phyloP scores from a whole-genome alignment of 2,797 vertebrate genomes.

The Melanotaenia maccullochi region DNA sequence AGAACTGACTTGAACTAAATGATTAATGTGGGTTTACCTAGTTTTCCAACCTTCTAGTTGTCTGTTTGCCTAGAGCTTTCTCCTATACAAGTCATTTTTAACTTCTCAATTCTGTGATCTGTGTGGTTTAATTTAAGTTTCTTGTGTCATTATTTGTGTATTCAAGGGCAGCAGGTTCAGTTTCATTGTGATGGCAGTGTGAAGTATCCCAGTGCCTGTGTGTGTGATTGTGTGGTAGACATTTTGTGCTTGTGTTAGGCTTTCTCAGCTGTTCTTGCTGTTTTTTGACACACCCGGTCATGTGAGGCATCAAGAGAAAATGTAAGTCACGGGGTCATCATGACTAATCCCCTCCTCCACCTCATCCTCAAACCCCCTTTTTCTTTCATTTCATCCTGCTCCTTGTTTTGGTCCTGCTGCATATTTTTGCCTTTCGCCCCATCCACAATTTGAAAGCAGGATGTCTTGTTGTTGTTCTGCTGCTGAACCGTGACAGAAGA shows the following conservation, averaged over 20 bases:
- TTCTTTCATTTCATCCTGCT: constrained; percentile 12
- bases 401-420: not conserved
- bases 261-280: constrained; percentile 71
- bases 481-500: constrained; percentile 10
- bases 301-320: constrained; percentile 72
- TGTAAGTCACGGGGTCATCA: constrained; percentile 73
- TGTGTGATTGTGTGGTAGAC: not conserved
- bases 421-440: constrained; percentile 4
- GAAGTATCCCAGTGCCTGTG: constrained; percentile 21
- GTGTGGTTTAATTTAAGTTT: constrained; percentile 19
- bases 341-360: constrained; percentile 60
- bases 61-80: constrained; percentile 1
- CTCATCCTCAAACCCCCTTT: constrained; percentile 22
- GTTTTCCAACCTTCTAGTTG: constrained; percentile 29
- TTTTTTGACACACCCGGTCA: constrained; percentile 52
- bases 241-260: constrained; percentile 59
- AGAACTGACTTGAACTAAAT: constrained; percentile 25
- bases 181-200: constrained; percentile 21
- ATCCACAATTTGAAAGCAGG: not conserved
- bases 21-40: constrained; percentile 64
- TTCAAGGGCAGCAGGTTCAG: constrained; percentile 31
- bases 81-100: constrained; percentile 6
- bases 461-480: not conserved
- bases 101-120: not conserved
- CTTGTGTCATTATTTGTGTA: not conserved